phyloP scores from a whole-genome alignment of 2,113 vertebrate species.

The Lasiurus cinereus region DNA sequence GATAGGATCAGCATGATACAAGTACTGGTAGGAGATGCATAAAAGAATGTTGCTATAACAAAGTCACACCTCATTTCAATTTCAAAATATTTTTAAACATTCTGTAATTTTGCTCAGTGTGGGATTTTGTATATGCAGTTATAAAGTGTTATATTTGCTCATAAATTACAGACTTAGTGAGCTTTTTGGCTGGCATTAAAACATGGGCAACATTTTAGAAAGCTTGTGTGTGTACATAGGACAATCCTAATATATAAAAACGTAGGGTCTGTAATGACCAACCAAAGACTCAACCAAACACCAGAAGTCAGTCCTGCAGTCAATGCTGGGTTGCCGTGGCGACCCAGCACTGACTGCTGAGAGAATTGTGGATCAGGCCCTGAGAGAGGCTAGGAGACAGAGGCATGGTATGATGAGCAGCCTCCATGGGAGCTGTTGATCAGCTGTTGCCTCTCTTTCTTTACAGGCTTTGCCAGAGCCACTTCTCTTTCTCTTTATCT shows the following conservation, averaged over 20 bases:
- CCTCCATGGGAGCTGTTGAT: no score
- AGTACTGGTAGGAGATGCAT: not conserved
- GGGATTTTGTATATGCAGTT: slow-evolving; percentile 12
- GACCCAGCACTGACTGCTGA: no score
- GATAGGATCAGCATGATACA: not conserved
- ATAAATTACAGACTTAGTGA: slow-evolving; percentile 17
- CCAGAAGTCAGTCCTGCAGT: no score
- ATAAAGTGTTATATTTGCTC: not conserved
- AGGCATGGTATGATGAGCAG: no score
- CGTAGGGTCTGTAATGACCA: no score
- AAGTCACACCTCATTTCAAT: slow-evolving; percentile 43
- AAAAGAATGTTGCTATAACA: not conserved
- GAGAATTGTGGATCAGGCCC: no score
- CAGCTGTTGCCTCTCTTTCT: no score
- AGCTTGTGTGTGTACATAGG: not conserved
- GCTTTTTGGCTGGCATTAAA: not conserved
- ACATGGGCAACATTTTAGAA: not conserved
- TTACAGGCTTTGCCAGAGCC: no score
- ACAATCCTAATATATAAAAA: not conserved
- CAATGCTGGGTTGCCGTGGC: no score
- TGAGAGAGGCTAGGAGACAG: no score
- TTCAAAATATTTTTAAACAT: slow-evolving; percentile 69
- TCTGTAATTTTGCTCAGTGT: slow-evolving; percentile 45
- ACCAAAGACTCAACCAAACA: no score
- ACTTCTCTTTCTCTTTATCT: no score